These are phyloP conservation scores for Peromyscus eremicus DNA, from an alignment of 2,797 vertebrate species.

Conservation along the genomic window DNA sequence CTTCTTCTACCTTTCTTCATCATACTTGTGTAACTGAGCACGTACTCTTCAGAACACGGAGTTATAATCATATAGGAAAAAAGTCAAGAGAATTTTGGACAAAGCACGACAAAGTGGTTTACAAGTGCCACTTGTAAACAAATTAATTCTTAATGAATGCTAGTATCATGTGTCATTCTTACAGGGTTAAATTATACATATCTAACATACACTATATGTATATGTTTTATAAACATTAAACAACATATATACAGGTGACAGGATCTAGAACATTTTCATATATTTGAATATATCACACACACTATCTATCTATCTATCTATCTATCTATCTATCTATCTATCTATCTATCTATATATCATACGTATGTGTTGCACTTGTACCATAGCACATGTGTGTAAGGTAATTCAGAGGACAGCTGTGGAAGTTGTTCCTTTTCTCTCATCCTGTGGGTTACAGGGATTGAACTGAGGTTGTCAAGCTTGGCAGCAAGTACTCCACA, in stretches of 20 bases:
- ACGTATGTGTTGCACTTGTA: background rate
- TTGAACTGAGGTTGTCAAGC: background rate
- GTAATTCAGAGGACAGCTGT: background rate
- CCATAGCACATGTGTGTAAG: background rate
- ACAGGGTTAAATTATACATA: background rate
- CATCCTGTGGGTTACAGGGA: background rate
- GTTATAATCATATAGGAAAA: background rate
- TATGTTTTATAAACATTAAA: background rate
- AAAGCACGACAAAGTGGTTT: background rate
- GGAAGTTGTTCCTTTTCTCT: background rate
- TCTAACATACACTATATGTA: background rate
- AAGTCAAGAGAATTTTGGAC: background rate
- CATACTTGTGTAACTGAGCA: background rate
- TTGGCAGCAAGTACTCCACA: background rate
- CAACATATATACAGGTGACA: background rate
- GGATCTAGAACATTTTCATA: background rate
- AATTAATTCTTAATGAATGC: background rate
- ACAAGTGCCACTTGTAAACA: background rate
- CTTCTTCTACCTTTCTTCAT: rapidly evolving
- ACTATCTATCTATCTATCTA: background rate
- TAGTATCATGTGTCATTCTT: background rate
- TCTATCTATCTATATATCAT: background rate
- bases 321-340: background rate
- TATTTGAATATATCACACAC: background rate
- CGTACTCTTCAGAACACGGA: background rate